These are phyloP conservation scores for Bembecia ichneumoniformis DNA, from an alignment of 2,888 invertebrate species.

Conservation along the genomic window DNA sequence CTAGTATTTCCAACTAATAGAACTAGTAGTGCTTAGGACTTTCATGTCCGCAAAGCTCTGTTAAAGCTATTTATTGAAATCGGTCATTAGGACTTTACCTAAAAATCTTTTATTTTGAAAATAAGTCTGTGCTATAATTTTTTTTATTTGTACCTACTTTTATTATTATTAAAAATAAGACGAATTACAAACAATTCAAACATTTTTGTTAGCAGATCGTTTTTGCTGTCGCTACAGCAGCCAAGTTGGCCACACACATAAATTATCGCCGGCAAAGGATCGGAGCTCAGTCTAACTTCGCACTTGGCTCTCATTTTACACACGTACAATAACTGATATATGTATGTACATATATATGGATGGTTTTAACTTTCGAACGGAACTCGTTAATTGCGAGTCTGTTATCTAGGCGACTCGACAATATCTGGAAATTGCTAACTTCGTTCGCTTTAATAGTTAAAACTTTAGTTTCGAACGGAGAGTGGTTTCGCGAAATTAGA, in stretches of 20 bases:
- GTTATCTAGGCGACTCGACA: constrained; percentile 32
- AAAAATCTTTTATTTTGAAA: no score
- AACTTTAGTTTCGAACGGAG: constrained; percentile 5
- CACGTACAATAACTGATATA: constrained; percentile 17
- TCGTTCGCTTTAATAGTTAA: constrained; percentile 13
- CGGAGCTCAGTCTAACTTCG: constrained; percentile 63
- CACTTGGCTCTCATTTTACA: constrained; percentile 69
- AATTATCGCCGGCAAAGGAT: constrained; percentile 67
- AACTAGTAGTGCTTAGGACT: no score
- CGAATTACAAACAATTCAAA: no score
- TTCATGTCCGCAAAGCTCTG: no score
- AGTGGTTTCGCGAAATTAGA: constrained; percentile 20
- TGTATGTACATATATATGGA: constrained; percentile 59
- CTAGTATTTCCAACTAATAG: no score
- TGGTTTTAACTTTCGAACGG: constrained; percentile 49
- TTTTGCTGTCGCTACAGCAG: constrained; percentile 34
- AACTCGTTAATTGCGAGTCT: constrained; percentile 61
- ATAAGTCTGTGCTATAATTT: no score
- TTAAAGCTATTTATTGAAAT: no score
- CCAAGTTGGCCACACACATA: constrained; percentile 60
- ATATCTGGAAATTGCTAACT: constrained; percentile 1
- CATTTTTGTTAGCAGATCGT: neutral
- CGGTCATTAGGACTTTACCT: no score
- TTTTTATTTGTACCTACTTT: no score
- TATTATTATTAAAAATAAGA: no score